Conservation (phyloP, 2,797 vertebrate species). For the Heliangelus exortis region DNA sequence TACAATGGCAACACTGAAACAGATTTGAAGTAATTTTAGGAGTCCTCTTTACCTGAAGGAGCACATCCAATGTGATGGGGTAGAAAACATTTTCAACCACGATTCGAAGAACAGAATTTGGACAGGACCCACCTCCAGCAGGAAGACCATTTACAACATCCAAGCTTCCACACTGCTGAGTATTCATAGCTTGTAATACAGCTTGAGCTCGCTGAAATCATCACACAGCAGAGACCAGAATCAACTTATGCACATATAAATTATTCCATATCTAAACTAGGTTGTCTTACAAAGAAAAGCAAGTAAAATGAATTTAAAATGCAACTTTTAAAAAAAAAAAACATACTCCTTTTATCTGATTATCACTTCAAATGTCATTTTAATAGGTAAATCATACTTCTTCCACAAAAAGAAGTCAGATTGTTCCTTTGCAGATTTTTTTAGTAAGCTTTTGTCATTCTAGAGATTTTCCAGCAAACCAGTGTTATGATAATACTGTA, state of each 20-base stretch:
- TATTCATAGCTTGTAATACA: slow-evolving; percentile 76
- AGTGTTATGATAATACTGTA: not conserved
- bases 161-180: slow-evolving; percentile 71
- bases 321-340: not conserved
- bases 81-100: slow-evolving; percentile 84
- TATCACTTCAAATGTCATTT: rapidly evolving
- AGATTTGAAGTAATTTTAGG: not conserved
- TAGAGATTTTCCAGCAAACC: not conserved
- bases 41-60: slow-evolving; percentile 83
- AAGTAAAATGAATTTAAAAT: not conserved
- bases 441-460: not conserved
- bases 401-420: not conserved
- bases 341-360: rapidly evolving
- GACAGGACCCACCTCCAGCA: slow-evolving; percentile 64
- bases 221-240: not conserved
- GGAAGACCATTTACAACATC: slow-evolving; percentile 47
- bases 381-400: not conserved
- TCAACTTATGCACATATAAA: not conserved
- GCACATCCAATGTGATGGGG: slow-evolving; percentile 83
- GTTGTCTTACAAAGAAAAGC: not conserved
- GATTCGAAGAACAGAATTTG: slow-evolving; percentile 84
- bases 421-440: not conserved
- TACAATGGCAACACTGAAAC: not conserved
- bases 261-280: not conserved
- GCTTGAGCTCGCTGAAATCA: slow-evolving; percentile 78